These are phyloP conservation scores for Sardinella longiceps DNA, from an alignment of 2,797 vertebrate genomes.

Conservation along the genomic window DNA sequence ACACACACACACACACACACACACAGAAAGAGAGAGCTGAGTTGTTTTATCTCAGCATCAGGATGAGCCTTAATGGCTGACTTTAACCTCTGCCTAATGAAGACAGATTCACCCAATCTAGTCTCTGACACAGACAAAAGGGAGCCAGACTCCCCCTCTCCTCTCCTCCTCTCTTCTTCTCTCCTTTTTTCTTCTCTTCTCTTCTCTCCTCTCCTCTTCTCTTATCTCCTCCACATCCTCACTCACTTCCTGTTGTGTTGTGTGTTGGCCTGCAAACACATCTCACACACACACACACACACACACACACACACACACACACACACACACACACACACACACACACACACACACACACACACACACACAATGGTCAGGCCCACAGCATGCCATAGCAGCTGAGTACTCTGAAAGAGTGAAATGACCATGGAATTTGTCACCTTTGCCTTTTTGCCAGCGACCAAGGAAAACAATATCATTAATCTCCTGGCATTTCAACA, in stretches of 20 bases:
- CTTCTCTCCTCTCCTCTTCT: neutral
- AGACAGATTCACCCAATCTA: slow-evolving; percentile 83
- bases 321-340: neutral
- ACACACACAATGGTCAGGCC: slow-evolving; percentile 26
- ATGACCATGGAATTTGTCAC: slow-evolving; percentile 84
- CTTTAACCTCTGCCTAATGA: slow-evolving; percentile 71
- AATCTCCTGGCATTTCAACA: slow-evolving; percentile 87
- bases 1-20: slow-evolving; percentile 1
- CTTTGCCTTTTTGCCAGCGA: slow-evolving; percentile 63
- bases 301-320: neutral
- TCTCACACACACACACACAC: neutral
- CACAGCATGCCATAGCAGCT: slow-evolving; percentile 41
- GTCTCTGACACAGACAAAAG: slow-evolving; percentile 74
- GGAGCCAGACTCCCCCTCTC: slow-evolving; percentile 47
- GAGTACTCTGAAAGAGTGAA: slow-evolving; percentile 61
- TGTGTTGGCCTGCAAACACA: slow-evolving; percentile 24
- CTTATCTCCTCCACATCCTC: slow-evolving; percentile 36
- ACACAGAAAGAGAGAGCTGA: neutral
- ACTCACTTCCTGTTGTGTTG: slow-evolving; percentile 41
- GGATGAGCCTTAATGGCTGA: slow-evolving; percentile 58
- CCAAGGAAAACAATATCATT: slow-evolving; percentile 77
- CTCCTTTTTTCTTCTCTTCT: slow-evolving; percentile 18
- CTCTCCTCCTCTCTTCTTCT: neutral
- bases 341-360: neutral
- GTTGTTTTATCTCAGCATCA: slow-evolving; percentile 57